Base-by-base conservation (phyloP, 2,888 invertebrate genomes). In the Agonopterix subpropinquella region DNA sequence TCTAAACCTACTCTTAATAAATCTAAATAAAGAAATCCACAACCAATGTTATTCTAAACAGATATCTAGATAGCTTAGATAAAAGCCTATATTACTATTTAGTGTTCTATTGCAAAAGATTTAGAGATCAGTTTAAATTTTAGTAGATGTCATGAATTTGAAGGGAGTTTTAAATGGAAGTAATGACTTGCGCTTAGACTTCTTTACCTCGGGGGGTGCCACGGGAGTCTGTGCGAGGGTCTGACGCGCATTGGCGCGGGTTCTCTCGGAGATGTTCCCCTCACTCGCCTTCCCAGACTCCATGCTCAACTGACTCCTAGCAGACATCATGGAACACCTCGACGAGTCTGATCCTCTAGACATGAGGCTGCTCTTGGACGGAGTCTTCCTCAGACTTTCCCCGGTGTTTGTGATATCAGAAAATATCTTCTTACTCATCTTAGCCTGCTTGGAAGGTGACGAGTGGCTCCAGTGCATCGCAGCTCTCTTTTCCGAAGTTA, bases 151-250 rank as follows among this genome's bases (percentile, higher is more conserved):
- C 67, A 77, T 82, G 48, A 89, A 89, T 55, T 87, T 89, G 51
- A 89, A 89, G 11, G 89, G 89, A 11, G 89, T 88, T 67, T 88
- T 89, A 53, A 89, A 89, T 43, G 78, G 78, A 36, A 89, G 59
- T 52, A 89, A 60, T 18, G 89, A 89, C 56, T 77, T 87, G 42
- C 79, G 72, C 53, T 83, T 87, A 9, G 72, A 59, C 57, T 86
- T 89, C 56, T 82, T 87, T 9, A 73, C 57, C 11, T 81, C 80
- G 10, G 75, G 67, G 4, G 72, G 70, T 1, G 70, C 72, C 0
- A 68, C 64, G 2, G 82, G 80, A 0, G 82, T 80, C 53, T 73
- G 74, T 0, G 67, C 69, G 43, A 70, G 43, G 1, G 69, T 59
- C 61, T 70, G 73, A 39, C 72, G 67, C 53, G 65, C 58, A 53